phyloP scores from a whole-genome alignment of 2,113 vertebrate species.

The Crotalus viridis region DNA sequence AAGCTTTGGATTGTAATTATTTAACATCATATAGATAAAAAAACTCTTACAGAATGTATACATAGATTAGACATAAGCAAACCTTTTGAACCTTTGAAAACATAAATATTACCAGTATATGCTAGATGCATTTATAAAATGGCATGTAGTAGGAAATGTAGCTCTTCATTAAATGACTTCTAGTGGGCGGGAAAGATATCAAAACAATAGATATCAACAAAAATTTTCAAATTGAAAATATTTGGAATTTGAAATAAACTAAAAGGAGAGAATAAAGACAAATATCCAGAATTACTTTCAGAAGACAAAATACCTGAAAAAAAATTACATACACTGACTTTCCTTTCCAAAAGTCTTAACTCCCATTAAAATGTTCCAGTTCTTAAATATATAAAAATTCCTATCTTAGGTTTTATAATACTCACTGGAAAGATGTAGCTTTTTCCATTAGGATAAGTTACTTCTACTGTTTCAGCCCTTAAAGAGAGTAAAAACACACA shows the following conservation, averaged over 20 bases:
- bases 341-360: background rate
- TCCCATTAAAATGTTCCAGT: background rate
- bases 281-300: background rate
- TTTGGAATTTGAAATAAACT: background rate
- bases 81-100: background rate
- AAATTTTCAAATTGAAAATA: background rate
- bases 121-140: background rate
- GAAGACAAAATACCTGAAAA: background rate
- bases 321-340: background rate
- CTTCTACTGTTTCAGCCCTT: constrained; percentile 90
- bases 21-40: background rate
- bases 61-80: background rate
- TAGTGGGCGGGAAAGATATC: background rate
- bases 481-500: constrained; percentile 25
- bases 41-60: background rate
- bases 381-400: background rate
- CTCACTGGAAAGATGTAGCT: constrained; percentile 81
- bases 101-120: background rate
- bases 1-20: background rate
- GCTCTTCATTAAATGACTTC: background rate
- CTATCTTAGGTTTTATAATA: constrained; percentile 16
- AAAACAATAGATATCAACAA: background rate
- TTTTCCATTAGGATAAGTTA: constrained; percentile 86
- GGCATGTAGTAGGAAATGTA: background rate
- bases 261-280: background rate